Percentiles rank a stretch among this genome's conserved stretches.
These are phyloP conservation scores for Macrosoma leucophasiata DNA, from an alignment of 2,888 invertebrate species.

Conservation along the genomic window DNA sequence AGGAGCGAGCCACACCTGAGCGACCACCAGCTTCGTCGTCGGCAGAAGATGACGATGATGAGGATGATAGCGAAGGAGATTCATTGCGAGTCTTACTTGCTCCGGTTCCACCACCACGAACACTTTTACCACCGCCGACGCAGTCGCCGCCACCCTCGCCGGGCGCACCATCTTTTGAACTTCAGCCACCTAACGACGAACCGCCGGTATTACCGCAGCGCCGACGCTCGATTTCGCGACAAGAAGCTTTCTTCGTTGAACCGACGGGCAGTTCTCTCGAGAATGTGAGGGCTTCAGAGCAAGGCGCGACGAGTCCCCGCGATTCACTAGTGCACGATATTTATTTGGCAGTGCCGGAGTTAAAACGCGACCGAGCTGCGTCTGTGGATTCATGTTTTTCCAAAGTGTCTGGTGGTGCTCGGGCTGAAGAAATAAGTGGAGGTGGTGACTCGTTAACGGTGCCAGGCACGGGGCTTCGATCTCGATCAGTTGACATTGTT, in stretches of 20 bases:
- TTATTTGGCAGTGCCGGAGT: slow-evolving; percentile 87
- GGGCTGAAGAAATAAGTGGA: slow-evolving; percentile 82
- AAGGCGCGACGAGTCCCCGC: slow-evolving; percentile 45
- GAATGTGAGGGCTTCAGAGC: slow-evolving; percentile 77
- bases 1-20: slow-evolving; percentile 58
- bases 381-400: slow-evolving; percentile 92
- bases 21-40: slow-evolving; percentile 52
- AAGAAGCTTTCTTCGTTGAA: slow-evolving; percentile 88
- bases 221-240: slow-evolving; percentile 85
- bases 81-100: slow-evolving; percentile 80
- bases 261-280: slow-evolving; percentile 83
- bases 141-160: slow-evolving; percentile 72
- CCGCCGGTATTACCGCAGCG: slow-evolving; percentile 67
- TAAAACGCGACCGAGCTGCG: slow-evolving; percentile 89
- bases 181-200: slow-evolving; percentile 70
- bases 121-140: slow-evolving; percentile 43
- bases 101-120: slow-evolving; percentile 58
- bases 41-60: slow-evolving; percentile 66
- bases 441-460: slow-evolving; percentile 79
- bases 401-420: slow-evolving; percentile 81
- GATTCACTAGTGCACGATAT: slow-evolving; percentile 80
- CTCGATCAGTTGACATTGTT: slow-evolving; percentile 91
- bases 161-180: slow-evolving; percentile 74
- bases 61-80: slow-evolving; percentile 64
- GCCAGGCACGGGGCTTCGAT: slow-evolving; percentile 83